Evolutionary conservation across 2,797 vertebrate species (phyloP).

Genomic region (Poeciliopsis presidionis): DNA sequence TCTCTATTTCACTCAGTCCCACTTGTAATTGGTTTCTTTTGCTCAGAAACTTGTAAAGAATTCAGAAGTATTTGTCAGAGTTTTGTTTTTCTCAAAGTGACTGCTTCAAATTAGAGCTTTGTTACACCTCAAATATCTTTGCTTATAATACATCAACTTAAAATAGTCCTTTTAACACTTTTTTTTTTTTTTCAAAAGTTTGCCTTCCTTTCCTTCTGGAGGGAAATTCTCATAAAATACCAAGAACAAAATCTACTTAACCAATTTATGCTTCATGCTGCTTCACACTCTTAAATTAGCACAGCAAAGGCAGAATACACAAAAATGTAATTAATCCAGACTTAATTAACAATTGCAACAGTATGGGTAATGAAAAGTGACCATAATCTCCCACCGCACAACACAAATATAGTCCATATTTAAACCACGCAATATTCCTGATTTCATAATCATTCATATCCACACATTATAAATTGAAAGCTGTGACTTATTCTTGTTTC

Average conservation of each 20-base stretch:
- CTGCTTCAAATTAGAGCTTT: neutral
- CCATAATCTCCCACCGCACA: neutral
- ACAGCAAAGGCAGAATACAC: neutral
- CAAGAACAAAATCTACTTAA: neutral
- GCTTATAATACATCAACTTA: too few species aligned
- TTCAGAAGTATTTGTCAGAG: neutral
- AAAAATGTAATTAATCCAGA: conserved; percentile 4
- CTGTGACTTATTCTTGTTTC: conserved; percentile 66
- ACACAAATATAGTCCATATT: conserved; percentile 4
- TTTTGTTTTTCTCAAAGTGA: neutral
- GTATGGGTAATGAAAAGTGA: conserved; percentile 15
- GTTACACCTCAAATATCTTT: neutral
- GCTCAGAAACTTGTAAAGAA: neutral
- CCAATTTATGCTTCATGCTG: neutral
- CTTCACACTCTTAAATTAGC: neutral
- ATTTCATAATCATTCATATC: conserved; percentile 29
- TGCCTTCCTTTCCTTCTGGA: neutral
- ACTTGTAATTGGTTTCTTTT: neutral
- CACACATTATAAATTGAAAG: conserved; percentile 47
- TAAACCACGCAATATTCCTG: conserved; percentile 24
- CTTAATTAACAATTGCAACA: conserved; percentile 23
- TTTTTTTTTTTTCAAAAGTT: neutral
- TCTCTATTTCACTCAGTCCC: neutral
- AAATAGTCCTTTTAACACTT: neutral
- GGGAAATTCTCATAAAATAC: neutral